Conservation (phyloP, 2,888 invertebrate species). For the Augochlorella aurata region DNA sequence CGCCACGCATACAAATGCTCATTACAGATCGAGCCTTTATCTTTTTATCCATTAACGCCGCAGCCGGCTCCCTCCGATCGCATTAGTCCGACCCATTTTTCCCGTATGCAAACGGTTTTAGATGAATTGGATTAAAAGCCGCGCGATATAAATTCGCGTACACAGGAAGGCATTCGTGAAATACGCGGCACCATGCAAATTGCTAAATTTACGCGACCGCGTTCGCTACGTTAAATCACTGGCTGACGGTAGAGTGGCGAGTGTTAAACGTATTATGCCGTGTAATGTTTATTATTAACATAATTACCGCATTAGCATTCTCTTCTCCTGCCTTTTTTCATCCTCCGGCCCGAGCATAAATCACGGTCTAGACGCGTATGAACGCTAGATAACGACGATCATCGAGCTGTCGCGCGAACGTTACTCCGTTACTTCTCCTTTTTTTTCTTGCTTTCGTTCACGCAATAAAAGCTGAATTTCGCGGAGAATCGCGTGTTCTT, state of each 20-base stretch:
- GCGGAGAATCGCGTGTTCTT: not conserved
- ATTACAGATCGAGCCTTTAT: slow-evolving; percentile 33
- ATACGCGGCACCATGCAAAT: slow-evolving; percentile 52
- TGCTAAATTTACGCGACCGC: slow-evolving; percentile 47
- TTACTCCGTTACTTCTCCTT: not conserved
- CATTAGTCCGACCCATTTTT: slow-evolving; percentile 28
- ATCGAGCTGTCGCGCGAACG: slow-evolving; percentile 20
- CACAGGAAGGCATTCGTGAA: slow-evolving; percentile 35
- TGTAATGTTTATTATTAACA: slow-evolving; percentile 53
- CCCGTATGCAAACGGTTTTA: slow-evolving; percentile 26
- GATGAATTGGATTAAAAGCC: slow-evolving; percentile 42
- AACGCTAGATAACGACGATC: slow-evolving; percentile 24
- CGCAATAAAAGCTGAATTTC: not conserved
- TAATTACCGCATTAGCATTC: slow-evolving; percentile 48
- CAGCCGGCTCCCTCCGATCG: not conserved
- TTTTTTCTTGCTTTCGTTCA: slow-evolving; percentile 1
- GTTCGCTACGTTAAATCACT: slow-evolving; percentile 49
- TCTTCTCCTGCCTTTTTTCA: slow-evolving; percentile 12
- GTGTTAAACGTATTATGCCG: slow-evolving; percentile 41
- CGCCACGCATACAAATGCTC: slow-evolving; percentile 38
- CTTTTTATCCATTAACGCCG: slow-evolving; percentile 43
- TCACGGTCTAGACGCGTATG: not conserved
- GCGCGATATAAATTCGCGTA: slow-evolving; percentile 28
- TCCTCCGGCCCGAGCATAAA: slow-evolving; percentile 21
- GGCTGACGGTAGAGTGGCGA: slow-evolving; percentile 8